Conservation (phyloP, 2,888 invertebrate species). For the Atethmia centrago region DNA sequence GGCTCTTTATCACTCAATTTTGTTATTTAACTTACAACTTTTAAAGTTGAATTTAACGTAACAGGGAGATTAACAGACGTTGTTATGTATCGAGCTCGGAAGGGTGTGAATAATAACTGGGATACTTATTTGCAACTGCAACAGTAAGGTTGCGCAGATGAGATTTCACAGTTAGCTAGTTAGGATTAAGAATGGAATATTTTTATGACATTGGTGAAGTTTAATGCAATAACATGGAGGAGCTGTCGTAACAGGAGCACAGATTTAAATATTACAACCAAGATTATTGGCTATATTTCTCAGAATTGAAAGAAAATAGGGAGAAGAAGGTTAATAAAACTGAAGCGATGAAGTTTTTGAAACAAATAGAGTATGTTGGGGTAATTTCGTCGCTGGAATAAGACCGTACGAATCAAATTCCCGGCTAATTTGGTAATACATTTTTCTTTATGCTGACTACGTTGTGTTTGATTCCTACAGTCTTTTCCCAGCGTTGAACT, state of each 20-base stretch:
- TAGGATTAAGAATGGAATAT: slow-evolving; percentile 64
- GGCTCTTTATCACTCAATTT: slow-evolving; percentile 35
- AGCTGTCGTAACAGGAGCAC: slow-evolving; percentile 70
- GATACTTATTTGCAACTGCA: slow-evolving; percentile 80
- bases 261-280: slow-evolving; percentile 79
- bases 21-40: slow-evolving; percentile 19
- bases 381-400: too few species aligned
- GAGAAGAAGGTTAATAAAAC: slow-evolving; percentile 22
- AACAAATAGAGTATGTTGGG: not conserved
- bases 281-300: slow-evolving; percentile 64
- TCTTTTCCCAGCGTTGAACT: too few species aligned
- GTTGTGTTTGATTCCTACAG: too few species aligned
- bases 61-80: slow-evolving; percentile 37
- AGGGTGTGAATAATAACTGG: slow-evolving; percentile 79
- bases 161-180: slow-evolving; percentile 78
- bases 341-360: slow-evolving; percentile 16
- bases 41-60: slow-evolving; percentile 57
- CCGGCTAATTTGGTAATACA: too few species aligned
- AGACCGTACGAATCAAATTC: too few species aligned
- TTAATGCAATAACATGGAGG: slow-evolving; percentile 73
- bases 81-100: slow-evolving; percentile 45
- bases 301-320: slow-evolving; percentile 37
- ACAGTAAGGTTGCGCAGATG: slow-evolving; percentile 74
- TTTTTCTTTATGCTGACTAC: too few species aligned
- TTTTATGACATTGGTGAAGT: slow-evolving; percentile 59